Evolutionary conservation across 1,140 invertebrate species (phyloP).

Genomic region (Elymnias hypermnestra): DNA sequence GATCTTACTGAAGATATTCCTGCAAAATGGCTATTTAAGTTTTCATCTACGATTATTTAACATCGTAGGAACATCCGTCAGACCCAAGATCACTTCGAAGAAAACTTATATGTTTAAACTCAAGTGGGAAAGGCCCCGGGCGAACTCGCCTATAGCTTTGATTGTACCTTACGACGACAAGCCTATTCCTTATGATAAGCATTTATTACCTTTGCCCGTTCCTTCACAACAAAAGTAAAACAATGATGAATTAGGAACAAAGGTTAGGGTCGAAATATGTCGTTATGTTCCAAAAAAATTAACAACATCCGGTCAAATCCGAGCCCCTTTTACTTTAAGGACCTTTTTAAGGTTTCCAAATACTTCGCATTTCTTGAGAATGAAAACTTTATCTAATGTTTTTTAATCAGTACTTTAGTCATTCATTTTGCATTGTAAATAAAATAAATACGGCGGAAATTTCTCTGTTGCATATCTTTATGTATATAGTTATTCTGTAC

Average conservation of each 20-base stretch:
- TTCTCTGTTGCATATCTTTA: not conserved
- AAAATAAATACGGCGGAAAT: too few species aligned
- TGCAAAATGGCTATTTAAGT: not conserved
- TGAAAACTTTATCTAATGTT: too few species aligned
- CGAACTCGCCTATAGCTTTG: constrained; percentile 46
- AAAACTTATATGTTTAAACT: constrained; percentile 32
- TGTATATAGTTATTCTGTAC: not conserved
- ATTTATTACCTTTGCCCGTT: constrained; percentile 43
- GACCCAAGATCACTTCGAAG: constrained; percentile 26
- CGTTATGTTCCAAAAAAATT: not conserved
- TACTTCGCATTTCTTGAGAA: too few species aligned
- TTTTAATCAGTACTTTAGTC: too few species aligned
- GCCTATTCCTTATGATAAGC: constrained; percentile 60
- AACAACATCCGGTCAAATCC: not conserved
- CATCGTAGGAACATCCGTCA: constrained; percentile 11
- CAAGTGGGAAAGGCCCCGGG: constrained; percentile 56
- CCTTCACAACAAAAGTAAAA: constrained; percentile 25
- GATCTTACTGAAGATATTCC: too few species aligned
- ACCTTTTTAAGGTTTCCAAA: too few species aligned
- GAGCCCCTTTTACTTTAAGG: too few species aligned
- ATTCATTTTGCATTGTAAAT: too few species aligned
- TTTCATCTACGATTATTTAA: constrained; percentile 11
- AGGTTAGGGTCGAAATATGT: not conserved
- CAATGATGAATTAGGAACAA: constrained; percentile 15
- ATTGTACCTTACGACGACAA: constrained; percentile 70